Percentiles rank a stretch among this genome's conserved stretches.
phyloP scores from a whole-genome alignment of 2,113 vertebrate species.

The Rhinolophus ferrumequinum region DNA sequence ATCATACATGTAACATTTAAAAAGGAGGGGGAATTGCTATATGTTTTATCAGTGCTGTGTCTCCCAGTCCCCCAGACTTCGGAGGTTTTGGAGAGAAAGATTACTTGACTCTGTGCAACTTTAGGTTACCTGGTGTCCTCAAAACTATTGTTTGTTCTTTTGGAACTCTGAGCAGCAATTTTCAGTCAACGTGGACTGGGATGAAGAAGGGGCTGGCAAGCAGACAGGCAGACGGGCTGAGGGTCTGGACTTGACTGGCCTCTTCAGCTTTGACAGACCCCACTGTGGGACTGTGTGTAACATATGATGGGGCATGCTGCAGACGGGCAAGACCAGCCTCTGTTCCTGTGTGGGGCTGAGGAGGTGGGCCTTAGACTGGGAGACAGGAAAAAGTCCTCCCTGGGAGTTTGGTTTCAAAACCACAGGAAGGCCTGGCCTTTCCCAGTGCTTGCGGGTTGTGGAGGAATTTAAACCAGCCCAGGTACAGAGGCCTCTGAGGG shows the following conservation, averaged over 20 bases:
- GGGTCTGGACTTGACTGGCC: not conserved
- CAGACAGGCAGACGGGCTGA: not conserved
- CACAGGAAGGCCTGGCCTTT: not conserved
- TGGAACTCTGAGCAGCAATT: not conserved
- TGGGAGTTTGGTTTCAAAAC: constrained; percentile 7
- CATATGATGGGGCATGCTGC: not conserved
- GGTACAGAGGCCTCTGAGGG: not conserved
- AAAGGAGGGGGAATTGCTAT: not conserved
- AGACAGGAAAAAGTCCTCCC: not conserved
- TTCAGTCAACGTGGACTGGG: not conserved
- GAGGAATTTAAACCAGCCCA: not conserved
- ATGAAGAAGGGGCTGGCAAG: not conserved
- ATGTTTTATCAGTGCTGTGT: not conserved
- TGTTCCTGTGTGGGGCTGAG: not conserved
- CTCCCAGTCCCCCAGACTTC: not conserved
- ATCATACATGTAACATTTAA: not conserved
- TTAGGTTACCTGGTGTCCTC: not conserved
- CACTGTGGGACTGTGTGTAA: not conserved
- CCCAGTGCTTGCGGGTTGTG: not conserved
- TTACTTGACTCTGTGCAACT: not conserved
- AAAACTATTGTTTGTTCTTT: not conserved
- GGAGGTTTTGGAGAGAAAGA: not conserved
- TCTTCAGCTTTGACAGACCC: not conserved
- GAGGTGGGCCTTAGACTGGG: not conserved
- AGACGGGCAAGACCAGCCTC: not conserved